Base-by-base conservation (phyloP, 1,140 invertebrate genomes). In the Steinernema feltiae region DNA sequence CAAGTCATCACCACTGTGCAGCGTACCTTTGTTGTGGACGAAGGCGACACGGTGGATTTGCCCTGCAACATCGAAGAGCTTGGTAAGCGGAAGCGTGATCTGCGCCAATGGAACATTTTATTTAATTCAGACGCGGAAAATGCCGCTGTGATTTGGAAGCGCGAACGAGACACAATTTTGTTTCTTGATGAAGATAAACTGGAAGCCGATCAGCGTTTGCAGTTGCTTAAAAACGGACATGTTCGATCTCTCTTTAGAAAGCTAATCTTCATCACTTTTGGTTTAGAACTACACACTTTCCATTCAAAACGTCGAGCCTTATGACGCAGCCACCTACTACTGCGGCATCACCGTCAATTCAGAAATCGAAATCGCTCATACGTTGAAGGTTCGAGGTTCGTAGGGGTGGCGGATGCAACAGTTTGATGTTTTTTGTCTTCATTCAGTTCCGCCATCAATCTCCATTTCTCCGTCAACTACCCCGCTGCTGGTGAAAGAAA, bases 301-400 rank as follows among this genome's bases (percentile, higher is more conserved):
- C 70, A 75, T 75, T 24, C 17, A 32, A 21, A 46, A 30, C 3
- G 30, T 75, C 29, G 74, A 75, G 72, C 72, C 74, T 12, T 75
- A 75, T 32, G 74, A 75, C 30, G 73, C 70, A 24, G 74, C 74
- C 71, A 63, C 41, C n/a, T 75, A 75, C 72, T 74, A 70, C 12
- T 75, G 74, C 27, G 32, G 70, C 30, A 71, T 75, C 27, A 75
- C 74, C 30, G 73, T 30, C 24, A 75, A 31, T 31, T 71, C 74
- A 18, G 30, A 70, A 1, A 71, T 73, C 21, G 74, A 75, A 32
- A 75, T 75, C 30, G 73, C 74, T 24, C 74, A 75, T 32, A 75
- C 71, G 21, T 63, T 75, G n/a, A 70, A 75, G 46, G 74, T 75
- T 35, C 41, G 48, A 30, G 74, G 74, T 74, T 12, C 69, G 2